phyloP scores from a whole-genome alignment of 2,888 invertebrate genomes.

The Melieria omissa region DNA sequence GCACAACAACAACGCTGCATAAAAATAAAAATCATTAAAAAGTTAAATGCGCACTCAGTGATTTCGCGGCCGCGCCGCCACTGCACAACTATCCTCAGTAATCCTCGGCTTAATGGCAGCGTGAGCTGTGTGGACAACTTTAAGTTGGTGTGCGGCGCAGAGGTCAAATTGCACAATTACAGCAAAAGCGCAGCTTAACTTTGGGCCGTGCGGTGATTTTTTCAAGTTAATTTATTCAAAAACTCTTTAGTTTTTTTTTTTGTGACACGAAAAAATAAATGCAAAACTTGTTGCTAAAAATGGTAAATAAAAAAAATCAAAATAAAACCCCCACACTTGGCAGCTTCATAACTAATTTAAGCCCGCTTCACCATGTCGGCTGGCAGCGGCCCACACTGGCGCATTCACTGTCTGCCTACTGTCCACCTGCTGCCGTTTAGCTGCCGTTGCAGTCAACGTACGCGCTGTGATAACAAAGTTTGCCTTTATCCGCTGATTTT shows the following conservation, averaged over 20 bases:
- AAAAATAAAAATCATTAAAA: slow-evolving; percentile 10
- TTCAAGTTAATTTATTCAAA: slow-evolving; percentile 17
- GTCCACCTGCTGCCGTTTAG: not conserved
- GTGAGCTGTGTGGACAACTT: slow-evolving; percentile 46
- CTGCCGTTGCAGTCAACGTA: not conserved
- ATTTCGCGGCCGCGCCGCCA: no score
- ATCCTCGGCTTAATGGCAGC: slow-evolving; percentile 51
- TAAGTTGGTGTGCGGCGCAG: not conserved
- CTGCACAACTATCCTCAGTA: slow-evolving; percentile 50
- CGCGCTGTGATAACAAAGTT: slow-evolving; percentile 21
- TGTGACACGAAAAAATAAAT: slow-evolving; percentile 5
- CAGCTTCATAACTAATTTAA: slow-evolving; percentile 55
- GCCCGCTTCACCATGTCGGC: slow-evolving; percentile 30
- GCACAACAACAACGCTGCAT: not conserved
- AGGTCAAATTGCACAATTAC: no score
- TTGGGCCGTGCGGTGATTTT: slow-evolving; percentile 10
- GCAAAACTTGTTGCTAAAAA: no score
- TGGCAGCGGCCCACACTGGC: not conserved
- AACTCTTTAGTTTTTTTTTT: slow-evolving; percentile 32
- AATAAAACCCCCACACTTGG: slow-evolving; percentile 33
- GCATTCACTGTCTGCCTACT: not conserved
- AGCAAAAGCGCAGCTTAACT: no score
- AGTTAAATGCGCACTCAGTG: not conserved
- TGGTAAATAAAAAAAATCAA: no score
- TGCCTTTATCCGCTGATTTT: slow-evolving; percentile 2